Evolutionary conservation across 2,113 vertebrate genomes (phyloP).

Genomic region (Lucifuga dentata): DNA sequence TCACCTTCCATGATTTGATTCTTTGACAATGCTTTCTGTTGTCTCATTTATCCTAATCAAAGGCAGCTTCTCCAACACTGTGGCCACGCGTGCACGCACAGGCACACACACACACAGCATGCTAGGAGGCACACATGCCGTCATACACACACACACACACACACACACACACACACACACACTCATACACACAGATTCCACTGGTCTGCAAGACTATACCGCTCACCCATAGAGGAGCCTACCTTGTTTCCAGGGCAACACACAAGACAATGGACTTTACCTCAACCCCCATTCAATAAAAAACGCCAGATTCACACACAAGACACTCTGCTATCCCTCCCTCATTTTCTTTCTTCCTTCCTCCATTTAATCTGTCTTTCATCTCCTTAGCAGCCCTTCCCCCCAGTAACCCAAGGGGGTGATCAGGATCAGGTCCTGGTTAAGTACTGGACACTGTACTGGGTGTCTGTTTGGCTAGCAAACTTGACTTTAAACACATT

Average conservation of each 20-base stretch:
- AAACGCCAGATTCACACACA: constrained; percentile 41
- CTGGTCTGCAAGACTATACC: constrained; percentile 66
- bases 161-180: constrained; percentile 12
- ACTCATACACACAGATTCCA: constrained; percentile 30
- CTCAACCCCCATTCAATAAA: constrained; percentile 34
- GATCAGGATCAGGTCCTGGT: constrained; percentile 48
- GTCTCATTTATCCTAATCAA: constrained; percentile 49
- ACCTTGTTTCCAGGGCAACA: constrained; percentile 80
- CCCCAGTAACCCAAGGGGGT: constrained; percentile 29
- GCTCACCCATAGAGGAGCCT: constrained; percentile 52
- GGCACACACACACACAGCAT: constrained; percentile 37
- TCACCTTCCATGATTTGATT: constrained; percentile 29
- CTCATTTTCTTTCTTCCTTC: constrained; percentile 34
- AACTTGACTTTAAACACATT: constrained; percentile 61
- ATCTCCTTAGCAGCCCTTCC: constrained; percentile 57
- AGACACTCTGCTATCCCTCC: constrained; percentile 41
- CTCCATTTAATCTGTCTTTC: constrained; percentile 52
- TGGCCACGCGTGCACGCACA: constrained; percentile 30
- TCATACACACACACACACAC: constrained; percentile 1
- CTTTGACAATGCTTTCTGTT: constrained; percentile 19
- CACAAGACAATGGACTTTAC: constrained; percentile 69
- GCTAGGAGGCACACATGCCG: constrained; percentile 6
- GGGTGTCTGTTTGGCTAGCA: constrained; percentile 49
- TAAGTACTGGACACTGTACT: constrained; percentile 76
- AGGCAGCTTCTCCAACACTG: constrained; percentile 9